Conservation (phyloP, 2,888 invertebrate species). For the Caenorhabditis sp. region DNA sequence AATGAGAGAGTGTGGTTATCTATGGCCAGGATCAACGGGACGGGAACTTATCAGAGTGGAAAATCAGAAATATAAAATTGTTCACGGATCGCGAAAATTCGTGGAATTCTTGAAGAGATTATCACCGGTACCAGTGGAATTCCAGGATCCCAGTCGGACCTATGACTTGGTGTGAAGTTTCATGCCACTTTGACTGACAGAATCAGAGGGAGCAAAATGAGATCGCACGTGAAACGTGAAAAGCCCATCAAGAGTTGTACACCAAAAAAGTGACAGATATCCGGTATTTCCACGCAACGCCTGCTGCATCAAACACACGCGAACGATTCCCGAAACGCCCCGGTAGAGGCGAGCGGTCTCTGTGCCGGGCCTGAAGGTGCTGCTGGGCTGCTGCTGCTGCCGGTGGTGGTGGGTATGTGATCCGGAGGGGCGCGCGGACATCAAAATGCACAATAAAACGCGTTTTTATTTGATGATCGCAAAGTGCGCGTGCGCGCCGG, state of each 20-base stretch:
- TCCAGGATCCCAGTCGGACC: too few relatives aligned
- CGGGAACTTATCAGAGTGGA: conserved; percentile 46
- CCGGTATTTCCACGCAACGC: conserved; percentile 33
- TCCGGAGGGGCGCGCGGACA: conserved; percentile 42
- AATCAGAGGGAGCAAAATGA: conserved; percentile 3
- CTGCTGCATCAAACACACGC: background rate
- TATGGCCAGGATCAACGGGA: conserved; percentile 11
- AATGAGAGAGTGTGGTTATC: conserved; percentile 4
- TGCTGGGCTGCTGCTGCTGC: background rate
- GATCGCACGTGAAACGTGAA: conserved; percentile 36
- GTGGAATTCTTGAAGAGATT: conserved; percentile 6
- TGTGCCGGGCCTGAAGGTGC: too few relatives aligned
- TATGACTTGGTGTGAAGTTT: too few relatives aligned
- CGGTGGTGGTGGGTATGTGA: conserved; percentile 11
- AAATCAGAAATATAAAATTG: conserved; percentile 21
- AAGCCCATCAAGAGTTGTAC: background rate
- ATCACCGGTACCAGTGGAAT: background rate
- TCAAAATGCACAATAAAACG: conserved; percentile 63
- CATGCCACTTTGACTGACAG: background rate
- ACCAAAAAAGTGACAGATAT: conserved; percentile 54
- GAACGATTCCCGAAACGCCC: conserved; percentile 2
- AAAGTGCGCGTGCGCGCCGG: conserved; percentile 42
- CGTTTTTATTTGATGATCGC: conserved; percentile 60
- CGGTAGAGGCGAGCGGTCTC: background rate
- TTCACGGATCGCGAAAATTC: background rate